Conservation (phyloP, 1,140 invertebrate species). For the Stegodyphus mimosarum region DNA sequence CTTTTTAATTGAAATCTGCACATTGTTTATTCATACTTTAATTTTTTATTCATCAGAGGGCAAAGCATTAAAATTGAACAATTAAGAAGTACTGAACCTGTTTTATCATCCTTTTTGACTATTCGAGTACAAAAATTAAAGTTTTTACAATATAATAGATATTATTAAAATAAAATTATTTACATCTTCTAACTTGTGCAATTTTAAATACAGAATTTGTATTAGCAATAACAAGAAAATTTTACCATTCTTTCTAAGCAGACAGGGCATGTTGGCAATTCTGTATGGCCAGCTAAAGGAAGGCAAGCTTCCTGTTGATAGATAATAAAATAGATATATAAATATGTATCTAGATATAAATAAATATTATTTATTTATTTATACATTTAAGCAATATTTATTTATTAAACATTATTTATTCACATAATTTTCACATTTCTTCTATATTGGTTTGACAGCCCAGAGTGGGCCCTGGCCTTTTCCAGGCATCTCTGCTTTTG, state of each 20-base stretch:
- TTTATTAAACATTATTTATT: background rate
- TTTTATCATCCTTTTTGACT: background rate
- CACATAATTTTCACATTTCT: too few species aligned
- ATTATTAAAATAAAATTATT: too few species aligned
- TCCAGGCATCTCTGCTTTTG: too few species aligned
- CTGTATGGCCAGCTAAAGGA: conserved; percentile 80
- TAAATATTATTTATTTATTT: background rate
- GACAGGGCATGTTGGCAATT: conserved; percentile 97
- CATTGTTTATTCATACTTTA: too few species aligned
- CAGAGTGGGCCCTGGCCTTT: too few species aligned
- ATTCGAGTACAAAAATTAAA: background rate
- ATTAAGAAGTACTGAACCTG: too few species aligned
- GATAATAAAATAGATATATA: background rate
- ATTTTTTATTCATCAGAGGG: too few species aligned
- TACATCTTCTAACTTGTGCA: too few species aligned
- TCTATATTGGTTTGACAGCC: too few species aligned
- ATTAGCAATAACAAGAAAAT: background rate
- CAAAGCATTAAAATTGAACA: too few species aligned
- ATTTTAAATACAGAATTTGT: too few species aligned
- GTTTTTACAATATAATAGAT: background rate
- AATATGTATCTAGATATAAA: background rate
- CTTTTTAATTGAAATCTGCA: too few species aligned
- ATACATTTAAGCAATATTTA: background rate
- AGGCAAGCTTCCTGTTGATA: conserved; percentile 70
- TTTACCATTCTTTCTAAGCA: conserved; percentile 86